Conservation (phyloP, 2,797 vertebrate genomes). For the Siniperca scherzeri region DNA sequence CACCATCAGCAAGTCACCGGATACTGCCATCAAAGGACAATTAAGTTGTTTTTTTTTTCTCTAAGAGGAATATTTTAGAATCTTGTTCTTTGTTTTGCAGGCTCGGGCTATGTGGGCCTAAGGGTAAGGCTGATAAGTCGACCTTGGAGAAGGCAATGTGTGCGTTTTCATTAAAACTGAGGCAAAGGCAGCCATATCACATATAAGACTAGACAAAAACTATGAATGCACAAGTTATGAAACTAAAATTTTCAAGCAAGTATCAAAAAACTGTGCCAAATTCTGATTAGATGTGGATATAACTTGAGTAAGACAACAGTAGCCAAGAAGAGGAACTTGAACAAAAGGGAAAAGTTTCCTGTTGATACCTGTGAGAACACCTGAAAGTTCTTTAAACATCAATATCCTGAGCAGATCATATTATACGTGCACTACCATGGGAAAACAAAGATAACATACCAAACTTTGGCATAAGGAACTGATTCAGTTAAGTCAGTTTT, state of each 20-base stretch:
- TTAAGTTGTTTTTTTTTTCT: not conserved
- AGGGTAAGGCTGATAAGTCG: constrained; percentile 7
- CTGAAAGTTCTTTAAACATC: constrained; percentile 2
- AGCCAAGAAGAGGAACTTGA: not conserved
- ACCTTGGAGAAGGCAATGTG: constrained; percentile 14
- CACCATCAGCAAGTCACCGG: not conserved
- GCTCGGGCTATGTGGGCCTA: not conserved
- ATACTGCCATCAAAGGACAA: constrained; percentile 2
- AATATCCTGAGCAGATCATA: not conserved
- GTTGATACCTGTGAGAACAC: not conserved
- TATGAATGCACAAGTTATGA: not conserved
- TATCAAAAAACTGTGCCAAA: not conserved
- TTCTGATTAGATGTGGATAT: not conserved
- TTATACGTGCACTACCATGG: not conserved
- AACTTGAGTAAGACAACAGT: not conserved
- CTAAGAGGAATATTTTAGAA: not conserved
- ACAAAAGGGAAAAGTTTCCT: not conserved
- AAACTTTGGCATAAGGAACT: not conserved
- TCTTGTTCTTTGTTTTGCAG: constrained; percentile 12
- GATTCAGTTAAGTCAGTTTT: not conserved
- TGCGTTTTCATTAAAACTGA: not conserved
- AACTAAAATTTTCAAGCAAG: not conserved
- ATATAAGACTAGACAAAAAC: not conserved
- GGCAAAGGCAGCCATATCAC: not conserved
- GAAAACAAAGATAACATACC: constrained; percentile 1